Evolutionary conservation across 2,113 vertebrate genomes (phyloP).

Genomic region (Apaloderma vittatum): DNA sequence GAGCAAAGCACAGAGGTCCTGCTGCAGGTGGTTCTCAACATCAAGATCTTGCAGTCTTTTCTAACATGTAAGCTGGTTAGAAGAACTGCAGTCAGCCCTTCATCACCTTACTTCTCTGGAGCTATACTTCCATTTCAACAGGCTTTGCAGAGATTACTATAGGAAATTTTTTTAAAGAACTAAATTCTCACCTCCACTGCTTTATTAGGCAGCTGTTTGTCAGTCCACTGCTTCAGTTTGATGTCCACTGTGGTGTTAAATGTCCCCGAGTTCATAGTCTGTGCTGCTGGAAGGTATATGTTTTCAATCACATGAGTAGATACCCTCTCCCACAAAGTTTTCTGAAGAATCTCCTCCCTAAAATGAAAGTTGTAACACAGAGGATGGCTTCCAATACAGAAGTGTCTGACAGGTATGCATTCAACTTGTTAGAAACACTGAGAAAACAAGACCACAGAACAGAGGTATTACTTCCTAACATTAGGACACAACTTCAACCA

Average conservation of each 20-base stretch:
- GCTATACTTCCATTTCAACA: not conserved
- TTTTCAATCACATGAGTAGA: slow-evolving; percentile 99
- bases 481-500: not conserved
- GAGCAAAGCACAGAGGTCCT: not conserved
- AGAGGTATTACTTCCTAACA: not conserved
- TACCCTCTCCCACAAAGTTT: slow-evolving; percentile 95
- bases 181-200: slow-evolving; percentile 91
- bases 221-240: slow-evolving; percentile 98
- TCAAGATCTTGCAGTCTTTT: not conserved
- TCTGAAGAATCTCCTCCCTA: slow-evolving; percentile 97
- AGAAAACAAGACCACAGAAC: not conserved
- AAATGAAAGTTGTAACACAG: not conserved
- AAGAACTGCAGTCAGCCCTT: not conserved
- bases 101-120: not conserved
- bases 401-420: not conserved
- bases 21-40: not conserved
- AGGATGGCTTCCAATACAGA: not conserved
- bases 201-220: slow-evolving; percentile 98
- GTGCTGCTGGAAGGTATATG: slow-evolving; percentile 97
- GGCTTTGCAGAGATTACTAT: not conserved
- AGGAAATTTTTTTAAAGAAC: not conserved
- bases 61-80: not conserved
- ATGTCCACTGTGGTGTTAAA: slow-evolving; percentile 99
- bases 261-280: slow-evolving; percentile 94
- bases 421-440: not conserved